phyloP scores from a whole-genome alignment of 2,113 vertebrate genomes.

The Tachysurus vachellii region DNA sequence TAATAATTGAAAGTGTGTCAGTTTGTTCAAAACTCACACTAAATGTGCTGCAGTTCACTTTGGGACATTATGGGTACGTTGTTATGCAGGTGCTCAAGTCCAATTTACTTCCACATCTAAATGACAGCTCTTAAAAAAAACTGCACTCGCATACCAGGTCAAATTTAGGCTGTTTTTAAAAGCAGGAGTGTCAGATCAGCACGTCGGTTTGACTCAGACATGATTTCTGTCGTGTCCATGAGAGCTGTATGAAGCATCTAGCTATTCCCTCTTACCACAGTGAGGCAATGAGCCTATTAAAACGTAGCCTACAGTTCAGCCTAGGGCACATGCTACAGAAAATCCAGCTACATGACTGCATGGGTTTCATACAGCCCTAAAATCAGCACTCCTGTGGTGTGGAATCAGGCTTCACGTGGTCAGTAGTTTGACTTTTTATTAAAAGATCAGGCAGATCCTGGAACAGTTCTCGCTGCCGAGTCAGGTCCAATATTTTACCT shows the following conservation, averaged over 20 bases:
- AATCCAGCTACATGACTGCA: slow-evolving; percentile 8
- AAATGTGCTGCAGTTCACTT: neutral
- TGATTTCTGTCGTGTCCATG: slow-evolving; percentile 24
- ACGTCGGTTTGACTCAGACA: slow-evolving; percentile 25
- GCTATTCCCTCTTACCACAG: slow-evolving; percentile 27
- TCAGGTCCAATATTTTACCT: neutral
- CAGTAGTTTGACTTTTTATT: neutral
- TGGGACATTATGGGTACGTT: neutral
- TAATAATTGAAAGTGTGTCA: neutral
- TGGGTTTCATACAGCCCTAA: slow-evolving; percentile 7
- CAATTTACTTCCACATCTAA: slow-evolving; percentile 20
- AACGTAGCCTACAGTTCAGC: slow-evolving; percentile 53
- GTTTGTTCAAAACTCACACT: neutral
- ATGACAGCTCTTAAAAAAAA: neutral
- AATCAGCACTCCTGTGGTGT: slow-evolving; percentile 20
- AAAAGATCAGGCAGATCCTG: neutral
- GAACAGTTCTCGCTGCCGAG: neutral
- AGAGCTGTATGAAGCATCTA: slow-evolving; percentile 18
- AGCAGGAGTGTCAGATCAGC: slow-evolving; percentile 8
- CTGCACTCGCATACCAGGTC: neutral
- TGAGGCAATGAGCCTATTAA: slow-evolving; percentile 50
- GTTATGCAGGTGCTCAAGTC: neutral
- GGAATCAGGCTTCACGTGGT: slow-evolving; percentile 5
- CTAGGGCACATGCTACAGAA: slow-evolving; percentile 43
- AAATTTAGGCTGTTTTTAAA: slow-evolving; percentile 26